Conservation (phyloP, 2,888 invertebrate species). For the Patella pellucida region DNA sequence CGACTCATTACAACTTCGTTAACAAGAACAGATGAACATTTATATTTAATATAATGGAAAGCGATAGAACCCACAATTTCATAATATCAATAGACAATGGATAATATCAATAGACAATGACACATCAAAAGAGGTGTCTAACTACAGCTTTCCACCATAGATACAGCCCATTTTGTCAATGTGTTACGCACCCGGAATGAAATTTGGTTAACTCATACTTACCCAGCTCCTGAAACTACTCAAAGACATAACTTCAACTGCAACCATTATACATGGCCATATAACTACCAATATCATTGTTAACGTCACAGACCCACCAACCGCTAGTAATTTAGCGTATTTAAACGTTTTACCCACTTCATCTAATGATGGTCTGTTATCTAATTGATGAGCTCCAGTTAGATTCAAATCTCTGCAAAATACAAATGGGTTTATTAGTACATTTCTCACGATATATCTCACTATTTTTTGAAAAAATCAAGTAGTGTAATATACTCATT, state of each 20-base stretch:
- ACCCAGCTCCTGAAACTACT: constrained; percentile 60
- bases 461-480: too few relatives aligned
- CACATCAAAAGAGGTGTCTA: not conserved
- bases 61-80: not conserved
- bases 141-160: not conserved
- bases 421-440: not conserved
- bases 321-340: constrained; percentile 47
- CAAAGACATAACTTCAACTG: constrained; percentile 49
- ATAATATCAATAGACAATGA: not conserved
- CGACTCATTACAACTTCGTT: too few relatives aligned
- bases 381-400: constrained; percentile 52
- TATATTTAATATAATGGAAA: too few relatives aligned
- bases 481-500: too few relatives aligned
- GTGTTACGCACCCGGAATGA: not conserved
- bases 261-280: constrained; percentile 60
- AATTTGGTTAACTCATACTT: constrained; percentile 25
- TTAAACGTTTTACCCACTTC: constrained; percentile 57
- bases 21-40: too few relatives aligned
- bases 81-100: not conserved
- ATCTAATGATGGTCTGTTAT: constrained; percentile 59
- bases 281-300: constrained; percentile 56
- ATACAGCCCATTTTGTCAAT: not conserved
- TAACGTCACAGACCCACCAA: constrained; percentile 46
- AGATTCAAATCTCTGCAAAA: constrained; percentile 61
- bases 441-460: too few relatives aligned